phyloP scores from a whole-genome alignment of 2,113 vertebrate genomes.

The Cairina moschata region DNA sequence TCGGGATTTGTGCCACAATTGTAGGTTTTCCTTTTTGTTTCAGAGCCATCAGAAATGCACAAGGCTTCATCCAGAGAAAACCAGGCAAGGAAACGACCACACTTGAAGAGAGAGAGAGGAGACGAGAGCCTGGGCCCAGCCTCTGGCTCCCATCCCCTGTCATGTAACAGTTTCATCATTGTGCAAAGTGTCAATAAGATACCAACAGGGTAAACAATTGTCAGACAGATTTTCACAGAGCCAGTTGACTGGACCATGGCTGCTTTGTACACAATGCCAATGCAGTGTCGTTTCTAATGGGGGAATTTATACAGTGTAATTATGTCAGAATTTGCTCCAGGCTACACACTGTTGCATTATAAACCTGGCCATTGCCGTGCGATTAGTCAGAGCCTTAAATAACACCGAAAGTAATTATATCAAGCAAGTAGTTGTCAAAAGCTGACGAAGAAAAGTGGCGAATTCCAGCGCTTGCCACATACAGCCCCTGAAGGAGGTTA shows the following conservation, averaged over 20 bases:
- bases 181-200: constrained; percentile 64
- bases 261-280: constrained; percentile 63
- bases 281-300: constrained; percentile 69
- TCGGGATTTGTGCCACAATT: background rate
- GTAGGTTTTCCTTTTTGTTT: background rate
- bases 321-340: constrained; percentile 63
- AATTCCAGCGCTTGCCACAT: constrained; percentile 55
- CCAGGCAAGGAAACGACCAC: background rate
- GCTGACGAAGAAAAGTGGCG: constrained; percentile 28
- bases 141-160: constrained; percentile 1
- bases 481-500: background rate
- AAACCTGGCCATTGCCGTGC: constrained; percentile 67
- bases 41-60: background rate
- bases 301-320: constrained; percentile 69
- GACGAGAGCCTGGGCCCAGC: background rate
- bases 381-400: constrained; percentile 73
- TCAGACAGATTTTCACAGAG: constrained; percentile 74
- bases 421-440: constrained; percentile 17
- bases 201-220: constrained; percentile 63
- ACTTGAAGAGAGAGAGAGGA: background rate
- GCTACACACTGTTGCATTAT: constrained; percentile 62
- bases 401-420: constrained; percentile 70
- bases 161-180: constrained; percentile 52
- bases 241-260: constrained; percentile 61
- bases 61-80: background rate